Conservation (phyloP, 2,888 invertebrate species). For the Drepanosiphum platanoidis region DNA sequence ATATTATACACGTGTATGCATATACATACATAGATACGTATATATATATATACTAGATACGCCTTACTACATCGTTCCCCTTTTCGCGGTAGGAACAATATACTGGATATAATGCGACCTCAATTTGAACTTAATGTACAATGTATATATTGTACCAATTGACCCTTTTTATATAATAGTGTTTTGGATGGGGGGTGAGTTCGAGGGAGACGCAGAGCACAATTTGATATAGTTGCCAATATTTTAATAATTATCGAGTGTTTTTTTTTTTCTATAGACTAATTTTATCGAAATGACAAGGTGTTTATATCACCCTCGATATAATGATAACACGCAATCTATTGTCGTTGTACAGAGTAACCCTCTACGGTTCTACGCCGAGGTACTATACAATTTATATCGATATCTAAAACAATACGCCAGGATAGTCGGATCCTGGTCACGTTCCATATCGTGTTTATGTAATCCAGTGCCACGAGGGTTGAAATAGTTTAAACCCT, state of each 20-base stretch:
- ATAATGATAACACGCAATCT: constrained; percentile 50
- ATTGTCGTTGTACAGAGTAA: constrained; percentile 1
- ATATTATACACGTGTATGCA: background rate
- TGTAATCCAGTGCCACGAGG: background rate
- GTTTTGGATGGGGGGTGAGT: constrained; percentile 31
- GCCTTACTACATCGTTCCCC: constrained; percentile 19
- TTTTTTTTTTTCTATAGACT: constrained; percentile 45
- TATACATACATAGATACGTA: background rate
- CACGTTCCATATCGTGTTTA: background rate
- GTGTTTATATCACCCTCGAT: constrained; percentile 44
- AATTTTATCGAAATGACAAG: constrained; percentile 54
- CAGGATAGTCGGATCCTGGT: background rate
- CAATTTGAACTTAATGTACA: constrained; percentile 58
- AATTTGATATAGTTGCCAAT: constrained; percentile 61
- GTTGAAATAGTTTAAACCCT: no score
- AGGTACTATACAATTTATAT: background rate
- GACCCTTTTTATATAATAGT: constrained; percentile 58
- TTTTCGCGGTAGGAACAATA: constrained; percentile 39
- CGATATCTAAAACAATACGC: background rate
- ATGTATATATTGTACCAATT: constrained; percentile 59
- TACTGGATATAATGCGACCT: constrained; percentile 54
- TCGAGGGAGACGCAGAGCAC: constrained; percentile 31
- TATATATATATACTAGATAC: background rate
- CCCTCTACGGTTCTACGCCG: constrained; percentile 1
- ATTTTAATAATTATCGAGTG: constrained; percentile 53